Conservation (phyloP, 2,797 vertebrate genomes). For the Botia kubotai region DNA sequence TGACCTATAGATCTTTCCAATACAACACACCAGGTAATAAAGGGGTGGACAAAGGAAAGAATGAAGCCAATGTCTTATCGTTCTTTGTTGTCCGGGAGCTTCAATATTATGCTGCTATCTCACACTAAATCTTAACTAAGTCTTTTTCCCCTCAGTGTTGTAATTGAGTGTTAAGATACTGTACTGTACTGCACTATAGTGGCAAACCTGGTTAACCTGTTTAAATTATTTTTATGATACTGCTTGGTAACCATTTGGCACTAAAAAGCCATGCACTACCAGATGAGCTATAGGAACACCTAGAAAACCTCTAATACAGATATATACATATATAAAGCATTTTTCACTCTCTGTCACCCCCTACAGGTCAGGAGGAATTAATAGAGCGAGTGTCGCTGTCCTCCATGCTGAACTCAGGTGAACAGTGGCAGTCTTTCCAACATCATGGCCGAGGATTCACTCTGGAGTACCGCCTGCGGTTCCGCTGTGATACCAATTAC, state of each 20-base stretch:
- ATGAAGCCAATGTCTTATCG: background rate
- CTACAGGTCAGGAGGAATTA: slow-evolving; percentile 71
- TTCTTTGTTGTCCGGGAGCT: background rate
- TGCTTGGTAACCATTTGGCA: background rate
- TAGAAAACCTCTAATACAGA: no score
- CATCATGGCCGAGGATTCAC: slow-evolving; percentile 74
- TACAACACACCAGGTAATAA: slow-evolving; percentile 1
- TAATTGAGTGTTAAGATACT: background rate
- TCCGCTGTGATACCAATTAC: slow-evolving; percentile 80
- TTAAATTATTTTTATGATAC: background rate
- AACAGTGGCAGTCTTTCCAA: slow-evolving; percentile 77
- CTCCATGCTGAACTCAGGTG: slow-evolving; percentile 82
- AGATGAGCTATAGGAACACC: no score
- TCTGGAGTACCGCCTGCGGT: slow-evolving; percentile 79
- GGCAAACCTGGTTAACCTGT: background rate
- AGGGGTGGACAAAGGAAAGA: background rate
- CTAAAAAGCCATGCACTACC: background rate
- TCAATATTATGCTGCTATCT: background rate
- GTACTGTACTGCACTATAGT: background rate
- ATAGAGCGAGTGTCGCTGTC: slow-evolving; percentile 80
- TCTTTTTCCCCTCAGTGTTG: background rate
- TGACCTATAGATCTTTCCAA: background rate
- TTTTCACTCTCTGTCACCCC: background rate
- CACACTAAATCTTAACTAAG: background rate
- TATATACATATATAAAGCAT: no score